These are phyloP conservation scores for Beris chalybata DNA, from an alignment of 2,888 invertebrate species.

Conservation along the genomic window DNA sequence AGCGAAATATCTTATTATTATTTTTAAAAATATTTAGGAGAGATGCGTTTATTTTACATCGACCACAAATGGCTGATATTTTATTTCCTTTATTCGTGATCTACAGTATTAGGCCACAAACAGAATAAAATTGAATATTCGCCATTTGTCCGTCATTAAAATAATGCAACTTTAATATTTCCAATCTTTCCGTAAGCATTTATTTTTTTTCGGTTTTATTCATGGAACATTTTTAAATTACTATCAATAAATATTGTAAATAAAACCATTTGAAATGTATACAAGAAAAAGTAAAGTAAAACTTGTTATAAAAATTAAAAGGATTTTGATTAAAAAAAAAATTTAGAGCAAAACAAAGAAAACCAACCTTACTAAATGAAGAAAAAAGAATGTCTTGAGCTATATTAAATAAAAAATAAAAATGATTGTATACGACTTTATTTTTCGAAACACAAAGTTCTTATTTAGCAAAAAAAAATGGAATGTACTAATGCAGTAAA, in stretches of 20 bases:
- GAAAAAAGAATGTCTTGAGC: not conserved
- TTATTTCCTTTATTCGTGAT: no score
- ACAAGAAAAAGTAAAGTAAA: not conserved
- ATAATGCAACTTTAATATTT: no score
- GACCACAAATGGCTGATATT: no score
- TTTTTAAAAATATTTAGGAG: no score
- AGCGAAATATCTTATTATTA: conserved; percentile 20
- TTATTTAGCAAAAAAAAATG: conserved; percentile 37
- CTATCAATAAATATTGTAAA: not conserved
- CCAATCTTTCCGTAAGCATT: no score
- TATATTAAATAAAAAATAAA: not conserved
- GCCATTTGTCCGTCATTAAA: no score
- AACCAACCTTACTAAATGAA: not conserved
- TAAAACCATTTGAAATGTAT: not conserved
- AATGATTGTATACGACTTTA: conserved; percentile 40
- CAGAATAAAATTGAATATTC: no score
- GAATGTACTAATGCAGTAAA: not conserved
- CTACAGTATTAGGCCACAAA: no score
- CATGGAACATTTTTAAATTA: no score
- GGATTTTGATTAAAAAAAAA: not conserved
- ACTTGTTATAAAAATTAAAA: conserved; percentile 2
- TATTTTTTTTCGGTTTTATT: no score
- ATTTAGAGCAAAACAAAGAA: not conserved
- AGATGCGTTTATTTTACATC: no score
- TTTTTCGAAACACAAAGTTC: conserved; percentile 38